A percentile compares a stretch with the other conserved stretches of the same genome.
Evolutionary conservation across 1,140 invertebrate species (phyloP).

Genomic region (Battus philenor): DNA sequence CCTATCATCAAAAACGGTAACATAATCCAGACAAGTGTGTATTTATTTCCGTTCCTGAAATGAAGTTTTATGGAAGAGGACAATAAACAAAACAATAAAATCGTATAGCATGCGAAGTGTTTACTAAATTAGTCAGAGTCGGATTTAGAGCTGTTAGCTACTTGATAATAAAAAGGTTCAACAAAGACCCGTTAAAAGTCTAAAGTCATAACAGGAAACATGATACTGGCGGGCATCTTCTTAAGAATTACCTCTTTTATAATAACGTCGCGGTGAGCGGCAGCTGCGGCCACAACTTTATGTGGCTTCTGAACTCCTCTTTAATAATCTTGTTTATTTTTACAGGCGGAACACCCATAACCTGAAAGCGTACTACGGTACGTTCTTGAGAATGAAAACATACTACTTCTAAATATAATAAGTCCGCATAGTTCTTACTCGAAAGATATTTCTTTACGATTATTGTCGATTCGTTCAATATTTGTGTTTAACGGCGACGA

Average conservation of each 20-base stretch:
- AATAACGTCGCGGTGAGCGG: slow-evolving; percentile 62
- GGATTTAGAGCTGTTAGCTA: slow-evolving; percentile 51
- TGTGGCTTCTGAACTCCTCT: slow-evolving; percentile 67
- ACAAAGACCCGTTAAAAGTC: slow-evolving; percentile 66
- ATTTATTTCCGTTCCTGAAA: slow-evolving; percentile 16
- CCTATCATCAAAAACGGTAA: not conserved
- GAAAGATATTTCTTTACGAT: no score
- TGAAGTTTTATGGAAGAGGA: slow-evolving; percentile 22
- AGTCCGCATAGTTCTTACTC: no score
- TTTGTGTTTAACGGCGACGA: no score
- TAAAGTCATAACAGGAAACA: slow-evolving; percentile 72
- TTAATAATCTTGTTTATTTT: slow-evolving; percentile 73
- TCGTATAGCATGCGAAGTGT: slow-evolving; percentile 27
- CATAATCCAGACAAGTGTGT: not conserved
- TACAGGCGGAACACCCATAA: slow-evolving; percentile 57
- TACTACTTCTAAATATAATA: no score
- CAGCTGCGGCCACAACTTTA: slow-evolving; percentile 64
- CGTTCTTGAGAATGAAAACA: no score
- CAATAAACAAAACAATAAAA: slow-evolving; percentile 33
- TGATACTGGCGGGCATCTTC: slow-evolving; percentile 56
- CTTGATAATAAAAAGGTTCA: slow-evolving; percentile 53
- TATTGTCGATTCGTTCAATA: no score
- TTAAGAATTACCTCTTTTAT: slow-evolving; percentile 61
- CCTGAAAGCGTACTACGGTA: slow-evolving; percentile 16
- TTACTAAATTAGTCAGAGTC: slow-evolving; percentile 32